Base-by-base conservation (phyloP, 1,140 invertebrate genomes). In the Zaprionus africanus region DNA sequence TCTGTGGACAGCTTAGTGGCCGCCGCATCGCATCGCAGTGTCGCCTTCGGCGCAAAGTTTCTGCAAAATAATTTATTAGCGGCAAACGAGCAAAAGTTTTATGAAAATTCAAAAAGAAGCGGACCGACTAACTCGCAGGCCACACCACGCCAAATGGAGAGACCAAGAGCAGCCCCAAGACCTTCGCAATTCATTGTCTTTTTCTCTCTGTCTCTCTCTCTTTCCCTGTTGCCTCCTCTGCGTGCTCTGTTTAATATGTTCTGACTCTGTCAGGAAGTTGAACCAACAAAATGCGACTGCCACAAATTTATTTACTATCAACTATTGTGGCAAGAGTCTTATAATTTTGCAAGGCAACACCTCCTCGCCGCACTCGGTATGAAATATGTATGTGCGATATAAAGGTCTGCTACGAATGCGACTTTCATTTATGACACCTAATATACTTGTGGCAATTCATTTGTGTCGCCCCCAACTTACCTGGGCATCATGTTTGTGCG, bases 31-130 rank as follows among this genome's bases (percentile, higher is more conserved):
- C 9, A 56, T 31, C 53, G 53, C 46, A 46, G 67, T 67, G 63
- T 72, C 69, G 71, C 75, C 58, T 49, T 68, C 17, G 46, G 73
- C 69, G 26, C 38, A 66, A 71, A 79, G 60, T 79, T 87, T 81
- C 38, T 62, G 49, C 77, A 81, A 88, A 79, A 88, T 88, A 88
- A 88, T 88, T 88, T 88, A 88, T 88, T 90, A 88, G 84, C 81
- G 84, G 84, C 84, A 88, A 87, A 87, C 84, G 84, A 87, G 84
- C 24, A 83, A 88, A 83, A 87, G 84, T 88, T 88, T 88, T 87
- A 88, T 87, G 80, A 88, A 87, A 87, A 88, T 84, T 87, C 80
- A 78, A 64, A 43, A 71, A 28, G 43, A 64, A 64, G 38, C 67
- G 46, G 46, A 49, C 41, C 41, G 41, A 46, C 41, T 46, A 46